Conservation (phyloP, 1,140 invertebrate genomes). For the Drosophila grimshawi region DNA sequence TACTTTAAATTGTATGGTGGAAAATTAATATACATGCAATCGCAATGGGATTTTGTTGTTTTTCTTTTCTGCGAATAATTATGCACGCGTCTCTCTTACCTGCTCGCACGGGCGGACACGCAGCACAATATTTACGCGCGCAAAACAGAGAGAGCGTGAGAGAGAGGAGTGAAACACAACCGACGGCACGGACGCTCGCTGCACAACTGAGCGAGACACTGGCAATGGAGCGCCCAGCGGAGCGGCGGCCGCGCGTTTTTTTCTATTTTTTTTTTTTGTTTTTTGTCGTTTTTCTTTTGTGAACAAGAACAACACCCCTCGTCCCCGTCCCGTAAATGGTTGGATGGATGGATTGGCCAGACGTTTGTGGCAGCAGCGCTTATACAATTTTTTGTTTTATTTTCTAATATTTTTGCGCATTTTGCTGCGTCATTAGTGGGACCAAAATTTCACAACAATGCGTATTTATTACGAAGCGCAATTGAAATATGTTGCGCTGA, state of each 20-base stretch:
- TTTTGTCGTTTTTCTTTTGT: conserved; percentile 24
- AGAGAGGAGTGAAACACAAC: conserved; percentile 56
- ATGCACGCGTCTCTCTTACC: conserved; percentile 45
- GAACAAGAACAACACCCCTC: conserved; percentile 61
- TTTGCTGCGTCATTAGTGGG: conserved; percentile 27
- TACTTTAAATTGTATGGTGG: conserved; percentile 17
- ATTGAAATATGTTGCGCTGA: conserved; percentile 48
- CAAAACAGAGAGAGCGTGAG: conserved; percentile 48
- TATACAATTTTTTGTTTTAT: conserved; percentile 69
- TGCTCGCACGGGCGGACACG: conserved; percentile 50
- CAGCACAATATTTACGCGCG: conserved; percentile 73
- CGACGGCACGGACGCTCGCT: conserved; percentile 76
- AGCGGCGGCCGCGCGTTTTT: conserved; percentile 64
- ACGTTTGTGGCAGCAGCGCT: conserved; percentile 47
- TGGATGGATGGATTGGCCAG: conserved; percentile 31
- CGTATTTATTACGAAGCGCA: conserved; percentile 18
- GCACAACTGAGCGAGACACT: conserved; percentile 70
- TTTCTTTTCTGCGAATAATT: conserved; percentile 18
- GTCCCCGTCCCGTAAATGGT: conserved; percentile 24
- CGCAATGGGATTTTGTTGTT: conserved; percentile 5
- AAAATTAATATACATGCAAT: conserved; percentile 1
- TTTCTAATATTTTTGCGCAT: conserved; percentile 46
- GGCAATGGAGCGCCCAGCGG: conserved; percentile 66
- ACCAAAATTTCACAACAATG: conserved; percentile 55
- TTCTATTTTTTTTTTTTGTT: neutral